Percentiles rank a stretch among this genome's conserved stretches.
Evolutionary conservation across 2,888 invertebrate genomes (phyloP).

Genomic region (Monopis laevigella): DNA sequence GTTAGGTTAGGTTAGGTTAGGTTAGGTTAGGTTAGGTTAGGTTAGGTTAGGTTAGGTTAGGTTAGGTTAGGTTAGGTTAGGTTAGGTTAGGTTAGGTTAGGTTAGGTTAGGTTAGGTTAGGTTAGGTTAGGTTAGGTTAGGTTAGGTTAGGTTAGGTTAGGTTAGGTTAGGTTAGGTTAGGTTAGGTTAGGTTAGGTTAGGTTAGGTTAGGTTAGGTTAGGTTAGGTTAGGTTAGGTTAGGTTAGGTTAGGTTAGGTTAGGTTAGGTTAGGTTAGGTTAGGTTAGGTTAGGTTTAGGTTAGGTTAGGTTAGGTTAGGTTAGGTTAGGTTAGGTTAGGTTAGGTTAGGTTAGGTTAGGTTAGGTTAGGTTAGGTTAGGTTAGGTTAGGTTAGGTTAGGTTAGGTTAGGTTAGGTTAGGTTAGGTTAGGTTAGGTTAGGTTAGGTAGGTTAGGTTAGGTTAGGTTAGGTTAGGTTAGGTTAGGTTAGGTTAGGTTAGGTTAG

Average conservation of each 20-base stretch:
- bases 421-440: constrained; percentile 18
- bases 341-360: constrained; percentile 15
- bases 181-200: constrained; percentile 9
- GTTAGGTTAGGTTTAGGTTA: constrained; percentile 14
- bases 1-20: constrained; percentile 11
- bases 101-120: constrained; percentile 13
- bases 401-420: constrained; percentile 16
- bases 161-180: constrained; percentile 11
- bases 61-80: constrained; percentile 17
- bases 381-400: constrained; percentile 17
- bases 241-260: constrained; percentile 17
- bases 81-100: constrained; percentile 18
- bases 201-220: constrained; percentile 14
- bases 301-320: constrained; percentile 14
- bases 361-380: constrained; percentile 19
- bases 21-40: constrained; percentile 16
- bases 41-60: constrained; percentile 15
- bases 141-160: constrained; percentile 12
- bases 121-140: constrained; percentile 8
- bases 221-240: constrained; percentile 17
- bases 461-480: constrained; percentile 18
- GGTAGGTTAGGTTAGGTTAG: constrained; percentile 15
- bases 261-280: constrained; percentile 16
- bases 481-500: constrained; percentile 18
- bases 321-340: constrained; percentile 13